Evolutionary conservation across 2,888 invertebrate genomes (phyloP).

Genomic region (Lasioglossum pauxillum): DNA sequence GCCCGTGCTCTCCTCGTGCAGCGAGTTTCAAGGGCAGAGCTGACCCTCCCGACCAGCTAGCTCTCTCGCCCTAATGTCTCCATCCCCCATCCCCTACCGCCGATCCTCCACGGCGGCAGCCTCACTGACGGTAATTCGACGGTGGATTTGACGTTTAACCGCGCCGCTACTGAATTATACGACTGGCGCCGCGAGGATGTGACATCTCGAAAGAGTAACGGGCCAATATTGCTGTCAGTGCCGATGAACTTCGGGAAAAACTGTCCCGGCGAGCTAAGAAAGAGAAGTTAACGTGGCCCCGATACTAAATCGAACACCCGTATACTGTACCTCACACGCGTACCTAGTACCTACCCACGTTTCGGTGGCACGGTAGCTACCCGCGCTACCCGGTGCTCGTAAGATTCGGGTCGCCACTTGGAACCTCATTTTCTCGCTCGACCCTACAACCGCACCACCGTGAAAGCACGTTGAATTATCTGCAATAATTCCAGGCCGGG

Average conservation of each 20-base stretch:
- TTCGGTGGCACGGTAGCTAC: background rate
- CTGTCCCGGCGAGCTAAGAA: background rate
- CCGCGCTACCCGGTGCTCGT: background rate
- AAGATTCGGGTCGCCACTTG: conserved; percentile 8
- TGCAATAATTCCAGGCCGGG: background rate
- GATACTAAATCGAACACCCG: conserved; percentile 2
- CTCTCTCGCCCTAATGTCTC: conserved; percentile 43
- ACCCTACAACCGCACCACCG: background rate
- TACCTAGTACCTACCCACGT: background rate
- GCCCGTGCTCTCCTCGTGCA: conserved; percentile 61
- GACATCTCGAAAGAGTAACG: conserved; percentile 47
- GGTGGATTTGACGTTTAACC: conserved; percentile 42
- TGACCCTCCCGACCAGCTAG: conserved; percentile 44
- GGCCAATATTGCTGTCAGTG: conserved; percentile 28
- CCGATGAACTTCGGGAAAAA: conserved; percentile 23
- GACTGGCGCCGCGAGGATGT: conserved; percentile 47
- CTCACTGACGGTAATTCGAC: conserved; percentile 44
- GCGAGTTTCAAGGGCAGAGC: conserved; percentile 66
- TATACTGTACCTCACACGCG: background rate
- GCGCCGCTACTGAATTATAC: conserved; percentile 36
- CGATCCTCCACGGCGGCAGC: conserved; percentile 37
- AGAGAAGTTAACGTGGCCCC: background rate
- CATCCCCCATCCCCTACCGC: conserved; percentile 16
- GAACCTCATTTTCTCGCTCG: conserved; percentile 13
- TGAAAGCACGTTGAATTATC: conserved; percentile 4